These are phyloP conservation scores for Pterostichus niger DNA, from an alignment of 2,888 invertebrate species.

Conservation along the genomic window DNA sequence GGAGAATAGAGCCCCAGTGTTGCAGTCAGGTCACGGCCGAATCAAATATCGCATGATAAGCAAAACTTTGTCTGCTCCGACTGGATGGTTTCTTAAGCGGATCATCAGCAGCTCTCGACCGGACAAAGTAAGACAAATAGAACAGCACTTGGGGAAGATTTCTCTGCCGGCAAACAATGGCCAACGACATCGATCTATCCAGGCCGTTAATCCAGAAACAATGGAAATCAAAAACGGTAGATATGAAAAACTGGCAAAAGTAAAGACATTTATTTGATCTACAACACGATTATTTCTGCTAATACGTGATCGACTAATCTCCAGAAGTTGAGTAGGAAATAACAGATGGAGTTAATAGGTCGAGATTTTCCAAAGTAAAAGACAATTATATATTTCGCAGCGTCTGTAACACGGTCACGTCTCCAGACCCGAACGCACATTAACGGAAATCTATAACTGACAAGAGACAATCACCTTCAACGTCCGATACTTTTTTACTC, in stretches of 20 bases:
- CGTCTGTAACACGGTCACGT: slow-evolving; percentile 7
- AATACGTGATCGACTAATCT: too few species aligned
- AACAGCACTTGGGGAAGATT: slow-evolving; percentile 19
- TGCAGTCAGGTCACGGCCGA: slow-evolving; percentile 55
- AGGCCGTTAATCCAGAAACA: slow-evolving; percentile 16
- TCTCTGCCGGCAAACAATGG: slow-evolving; percentile 2
- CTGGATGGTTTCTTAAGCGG: slow-evolving; percentile 42
- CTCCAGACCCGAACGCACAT: not conserved
- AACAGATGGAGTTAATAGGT: slow-evolving; percentile 16
- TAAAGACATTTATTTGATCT: too few species aligned
- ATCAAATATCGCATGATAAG: slow-evolving; percentile 49
- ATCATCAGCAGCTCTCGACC: slow-evolving; percentile 34
- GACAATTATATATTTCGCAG: slow-evolving; percentile 1
- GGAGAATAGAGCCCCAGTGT: not conserved
- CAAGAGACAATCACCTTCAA: slow-evolving; percentile 44
- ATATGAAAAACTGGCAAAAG: not conserved
- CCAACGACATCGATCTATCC: not conserved
- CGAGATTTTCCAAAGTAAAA: slow-evolving; percentile 18
- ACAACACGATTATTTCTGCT: too few species aligned
- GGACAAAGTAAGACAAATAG: slow-evolving; percentile 43
- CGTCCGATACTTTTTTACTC: not conserved
- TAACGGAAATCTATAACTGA: slow-evolving; percentile 59
- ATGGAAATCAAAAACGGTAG: not conserved
- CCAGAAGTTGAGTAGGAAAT: too few species aligned
- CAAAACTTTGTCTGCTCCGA: slow-evolving; percentile 3